Evolutionary conservation across 2,888 invertebrate species (phyloP), one percentile per base, ranked within the genome.

Genomic region (Smittia sp.): DNA sequence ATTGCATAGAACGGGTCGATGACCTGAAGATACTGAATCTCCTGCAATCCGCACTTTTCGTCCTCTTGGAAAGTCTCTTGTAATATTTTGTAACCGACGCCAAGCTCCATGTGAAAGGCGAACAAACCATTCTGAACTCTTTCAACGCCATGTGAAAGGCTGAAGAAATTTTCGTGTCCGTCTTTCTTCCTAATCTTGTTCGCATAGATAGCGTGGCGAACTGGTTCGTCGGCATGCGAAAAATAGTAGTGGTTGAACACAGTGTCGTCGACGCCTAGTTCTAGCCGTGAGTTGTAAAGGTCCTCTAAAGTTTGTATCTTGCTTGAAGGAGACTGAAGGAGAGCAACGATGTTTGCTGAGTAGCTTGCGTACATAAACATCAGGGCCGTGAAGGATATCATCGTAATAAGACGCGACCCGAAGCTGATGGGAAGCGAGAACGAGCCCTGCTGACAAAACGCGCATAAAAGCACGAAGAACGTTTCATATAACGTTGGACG

Each of bases 341-440:
- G 80, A 0, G 90, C 89, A 0, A 91, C 91, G 65, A 91, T 91
- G 77, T 90, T 90, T 0, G 91, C 91, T 0, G 91, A 87, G 78
- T 90, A 91, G 0, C 91, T 89, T 0, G 89, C 89, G 78, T 90
- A 91, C 0, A 91, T 81, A 77, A 90, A 91, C 83, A 91, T 86
- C 1, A 89, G 80, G 0, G 89, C 84, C 6, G 89, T 79, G 76
- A 89, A 87, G 0, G 89, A 81, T 54, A 89, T 82, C 73, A 91
- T 81, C 76, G 89, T 85, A 0, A 89, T 87, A 20, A 89, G 84
- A 25, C 90, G 84, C 0, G 87, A 85, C 9, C 77, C 75, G 15
- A 75, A 73, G 39, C 76, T 76, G 18, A 74, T 75, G 4, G 78
- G 78, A 9, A 76, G 74, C 9, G 76, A 75, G 11, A 76, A 65